Conservation (phyloP, 2,888 invertebrate genomes). For the Icerya purchasi region DNA sequence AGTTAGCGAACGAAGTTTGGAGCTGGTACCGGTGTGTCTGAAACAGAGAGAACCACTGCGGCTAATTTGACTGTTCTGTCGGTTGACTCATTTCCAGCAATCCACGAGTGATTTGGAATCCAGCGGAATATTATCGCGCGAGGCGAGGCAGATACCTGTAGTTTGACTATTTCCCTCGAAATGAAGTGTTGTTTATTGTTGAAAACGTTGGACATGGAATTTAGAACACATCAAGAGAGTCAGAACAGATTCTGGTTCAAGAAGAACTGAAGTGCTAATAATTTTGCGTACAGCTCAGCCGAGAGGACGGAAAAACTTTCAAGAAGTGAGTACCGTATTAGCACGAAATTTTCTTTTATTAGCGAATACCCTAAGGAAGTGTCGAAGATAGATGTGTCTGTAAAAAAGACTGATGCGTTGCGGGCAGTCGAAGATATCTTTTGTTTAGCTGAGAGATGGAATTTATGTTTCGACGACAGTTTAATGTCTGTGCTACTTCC, state of each 20-base stretch:
- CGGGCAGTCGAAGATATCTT: background rate
- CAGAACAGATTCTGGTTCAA: too few species aligned
- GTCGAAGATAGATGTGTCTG: too few species aligned
- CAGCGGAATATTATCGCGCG: background rate
- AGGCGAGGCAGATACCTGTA: background rate
- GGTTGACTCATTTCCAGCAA: background rate
- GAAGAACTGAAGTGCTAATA: too few species aligned
- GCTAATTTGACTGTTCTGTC: background rate
- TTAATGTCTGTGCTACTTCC: background rate
- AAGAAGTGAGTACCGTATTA: background rate
- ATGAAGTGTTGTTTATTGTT: background rate
- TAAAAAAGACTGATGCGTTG: too few species aligned
- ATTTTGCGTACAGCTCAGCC: background rate
- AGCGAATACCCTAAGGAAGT: too few species aligned
- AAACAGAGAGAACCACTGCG: background rate
- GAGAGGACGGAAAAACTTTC: background rate
- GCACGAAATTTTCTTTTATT: too few species aligned
- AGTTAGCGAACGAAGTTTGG: background rate
- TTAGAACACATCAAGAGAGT: too few species aligned
- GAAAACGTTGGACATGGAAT: background rate
- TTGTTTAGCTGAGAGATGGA: background rate
- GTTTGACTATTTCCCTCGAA: background rate
- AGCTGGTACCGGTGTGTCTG: background rate
- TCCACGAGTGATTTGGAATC: background rate
- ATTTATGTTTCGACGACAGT: background rate